Evolutionary conservation across 2,797 vertebrate genomes (phyloP), one percentile per base, ranked within the genome.

Genomic region (Chelidonichthys spinosus): DNA sequence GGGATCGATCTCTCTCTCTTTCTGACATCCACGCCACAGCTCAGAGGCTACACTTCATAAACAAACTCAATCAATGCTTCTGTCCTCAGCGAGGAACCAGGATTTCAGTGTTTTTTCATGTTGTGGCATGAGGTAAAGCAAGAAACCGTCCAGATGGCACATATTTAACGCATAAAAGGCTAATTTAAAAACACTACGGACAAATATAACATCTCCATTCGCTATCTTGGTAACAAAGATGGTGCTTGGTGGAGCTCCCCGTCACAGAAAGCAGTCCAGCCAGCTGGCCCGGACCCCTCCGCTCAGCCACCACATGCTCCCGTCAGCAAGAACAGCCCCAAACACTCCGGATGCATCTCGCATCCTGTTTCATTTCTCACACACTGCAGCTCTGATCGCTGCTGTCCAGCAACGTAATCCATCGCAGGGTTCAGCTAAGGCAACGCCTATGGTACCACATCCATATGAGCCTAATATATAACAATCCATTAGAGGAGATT

Each of bases 261-360:
- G 50, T 69, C 71, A 73, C 54, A 63, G 56, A 63, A 56, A 76
- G 74, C 33, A 32, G n/a, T 3, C 0, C 4, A 73, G 86, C 88
- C 84, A 86, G 83, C 87, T 89, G 86, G 83, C 82, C 62, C 11
- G 1, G 59, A 55, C 55, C 35, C 44, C 44, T 11, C 18, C 14
- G 42, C 73, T 69, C 67, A 7, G 62, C 73, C 17, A 6, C 63
- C 76, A 83, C 82, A 85, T 60, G 70, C 74, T 84, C 81, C 82
- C 66, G 78, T 87, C 85, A 82, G 82, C 82, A 78, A 77, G 76
- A 84, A 79, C 53, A 37, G 79, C 65, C 54, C 8, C 37, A 25
- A 72, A 77, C 72, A 43, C 72, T 11, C 64, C 3, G 68, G 37
- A 53, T 35, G 50, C 67, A 56, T 61, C 58, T 35, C 18, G 63